Evolutionary conservation across 2,797 vertebrate species (phyloP), one percentile per base, ranked within the genome.

Genomic region (Orestias chungarensis): DNA sequence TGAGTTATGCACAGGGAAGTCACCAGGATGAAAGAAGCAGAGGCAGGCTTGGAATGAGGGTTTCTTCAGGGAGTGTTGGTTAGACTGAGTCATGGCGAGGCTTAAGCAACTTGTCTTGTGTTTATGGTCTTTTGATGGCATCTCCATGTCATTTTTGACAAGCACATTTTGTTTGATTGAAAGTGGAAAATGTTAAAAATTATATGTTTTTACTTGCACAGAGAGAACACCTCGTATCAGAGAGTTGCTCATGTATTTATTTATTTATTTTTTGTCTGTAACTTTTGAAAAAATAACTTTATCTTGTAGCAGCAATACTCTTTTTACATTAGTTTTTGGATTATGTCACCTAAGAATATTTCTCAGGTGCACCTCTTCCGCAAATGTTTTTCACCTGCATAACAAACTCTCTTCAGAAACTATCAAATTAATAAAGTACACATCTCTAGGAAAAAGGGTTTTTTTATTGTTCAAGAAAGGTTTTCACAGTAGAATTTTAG

Each of bases 41-140:
- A 68, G 66, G 61, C 33, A 59, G 29, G 49, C 0, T 14, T 49
- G 68, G 76, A 66, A 70, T 67, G 64, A 71, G 73, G 70, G 46
- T 23, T 43, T n/a, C 14, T 50, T 66, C 9, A 17, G 70, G 57
- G 50, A 78, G 50, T 68, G 47, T 73, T 54, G 62, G 72, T 71
- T 66, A 40, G 71, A 82, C 20, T 82, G 64, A 80, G 69, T 79
- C 65, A 70, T 38, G 73, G 65, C 66, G 72, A 68, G 74, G 46
- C n/a, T 80, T 71, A 65, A 54, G 43, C 64, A 85, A 17, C 71
- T n/a, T 59, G 49, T 27, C 44, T 43, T 71, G 42, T 70, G 73
- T 81, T 82, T 86, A 80, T 83, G 80, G 84, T 83, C 85, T 78
- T 23, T 55, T 54, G 27, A 67, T 27, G 52, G 70, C 8, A 29